Percentiles rank a stretch among this genome's conserved stretches.
Conservation (phyloP, 1,140 invertebrate species). For the Drosophila watanabei region DNA sequence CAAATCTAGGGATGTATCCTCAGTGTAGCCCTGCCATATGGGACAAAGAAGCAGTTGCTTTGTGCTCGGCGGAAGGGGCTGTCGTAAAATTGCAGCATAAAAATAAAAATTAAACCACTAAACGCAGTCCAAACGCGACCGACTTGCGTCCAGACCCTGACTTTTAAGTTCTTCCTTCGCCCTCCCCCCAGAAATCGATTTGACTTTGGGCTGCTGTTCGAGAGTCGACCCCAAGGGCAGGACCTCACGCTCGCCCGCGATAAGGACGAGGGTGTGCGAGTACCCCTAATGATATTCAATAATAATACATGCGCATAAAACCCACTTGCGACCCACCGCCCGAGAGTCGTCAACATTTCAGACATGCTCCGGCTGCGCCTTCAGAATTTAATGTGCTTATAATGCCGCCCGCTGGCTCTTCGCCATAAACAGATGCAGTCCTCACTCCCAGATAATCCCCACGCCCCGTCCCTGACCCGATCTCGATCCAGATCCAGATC, state of each 20-base stretch:
- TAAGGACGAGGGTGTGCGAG: slow-evolving; percentile 4
- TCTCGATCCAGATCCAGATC: slow-evolving; percentile 11
- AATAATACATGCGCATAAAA: slow-evolving; percentile 79
- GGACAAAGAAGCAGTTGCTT: slow-evolving; percentile 17
- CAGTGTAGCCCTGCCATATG: slow-evolving; percentile 22
- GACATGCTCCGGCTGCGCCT: slow-evolving; percentile 76
- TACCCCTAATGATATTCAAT: slow-evolving; percentile 79
- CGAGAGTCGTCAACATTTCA: slow-evolving; percentile 65
- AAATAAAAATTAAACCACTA: slow-evolving; percentile 84
- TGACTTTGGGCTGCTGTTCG: slow-evolving; percentile 43
- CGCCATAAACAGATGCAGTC: slow-evolving; percentile 57
- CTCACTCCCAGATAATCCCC: slow-evolving; percentile 31
- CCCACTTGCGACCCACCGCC: slow-evolving; percentile 66
- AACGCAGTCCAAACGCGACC: slow-evolving; percentile 66
- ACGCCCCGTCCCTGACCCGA: background rate
- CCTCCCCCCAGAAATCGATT: slow-evolving; percentile 34
- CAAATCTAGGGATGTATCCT: background rate
- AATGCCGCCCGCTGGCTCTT: slow-evolving; percentile 81
- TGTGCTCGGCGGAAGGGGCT: slow-evolving; percentile 30
- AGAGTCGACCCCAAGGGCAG: slow-evolving; percentile 56
- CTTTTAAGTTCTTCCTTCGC: slow-evolving; percentile 26
- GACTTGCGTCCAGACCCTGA: slow-evolving; percentile 25
- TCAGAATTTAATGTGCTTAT: slow-evolving; percentile 84
- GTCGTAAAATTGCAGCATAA: slow-evolving; percentile 76
- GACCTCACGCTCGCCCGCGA: slow-evolving; percentile 45